A percentile compares a stretch with the other conserved stretches of the same genome.
These are phyloP conservation scores for Mustela lutreola DNA, from an alignment of 2,113 vertebrate genomes.

Conservation along the genomic window DNA sequence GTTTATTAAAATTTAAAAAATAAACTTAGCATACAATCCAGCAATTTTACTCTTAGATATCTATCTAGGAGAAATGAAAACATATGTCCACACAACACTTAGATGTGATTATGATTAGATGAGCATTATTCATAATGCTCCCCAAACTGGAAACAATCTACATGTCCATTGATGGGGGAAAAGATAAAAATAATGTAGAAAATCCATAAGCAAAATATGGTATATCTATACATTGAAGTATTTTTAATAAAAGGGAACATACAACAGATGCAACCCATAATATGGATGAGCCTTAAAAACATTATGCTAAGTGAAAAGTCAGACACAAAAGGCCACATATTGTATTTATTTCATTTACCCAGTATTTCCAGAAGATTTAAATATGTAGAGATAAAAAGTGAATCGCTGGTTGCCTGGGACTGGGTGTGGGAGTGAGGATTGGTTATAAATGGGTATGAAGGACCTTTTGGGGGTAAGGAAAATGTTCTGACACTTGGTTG, in stretches of 20 bases:
- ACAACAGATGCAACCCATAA: neutral
- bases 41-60: neutral
- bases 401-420: neutral
- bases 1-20: neutral
- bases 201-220: neutral
- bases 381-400: neutral
- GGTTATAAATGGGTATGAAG: neutral
- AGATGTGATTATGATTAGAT: neutral
- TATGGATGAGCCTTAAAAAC: neutral
- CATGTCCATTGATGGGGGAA: neutral
- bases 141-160: neutral
- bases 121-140: neutral
- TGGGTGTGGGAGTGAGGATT: neutral
- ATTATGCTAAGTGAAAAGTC: neutral
- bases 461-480: neutral
- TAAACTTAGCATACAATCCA: neutral
- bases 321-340: neutral
- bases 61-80: neutral
- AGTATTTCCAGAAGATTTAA: neutral
- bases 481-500: neutral
- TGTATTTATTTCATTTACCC: neutral
- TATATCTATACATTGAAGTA: neutral
- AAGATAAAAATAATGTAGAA: neutral
- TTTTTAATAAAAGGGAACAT: neutral
- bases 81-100: neutral